phyloP scores from a whole-genome alignment of 2,797 vertebrate species.

The Lerista edwardsae region DNA sequence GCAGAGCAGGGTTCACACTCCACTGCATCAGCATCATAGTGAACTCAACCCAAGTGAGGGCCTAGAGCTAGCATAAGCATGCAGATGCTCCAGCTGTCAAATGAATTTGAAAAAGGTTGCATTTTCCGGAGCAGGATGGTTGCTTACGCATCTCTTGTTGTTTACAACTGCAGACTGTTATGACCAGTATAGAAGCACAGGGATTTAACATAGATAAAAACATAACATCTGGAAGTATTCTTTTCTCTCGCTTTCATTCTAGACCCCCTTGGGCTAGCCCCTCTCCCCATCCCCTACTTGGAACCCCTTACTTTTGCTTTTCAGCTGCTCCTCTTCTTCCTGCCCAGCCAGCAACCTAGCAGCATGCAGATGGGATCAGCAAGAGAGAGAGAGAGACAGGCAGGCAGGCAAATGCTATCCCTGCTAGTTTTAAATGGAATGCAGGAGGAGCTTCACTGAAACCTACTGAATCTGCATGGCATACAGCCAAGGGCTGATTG shows the following conservation, averaged over 20 bases:
- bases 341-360: neutral
- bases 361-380: fast-evolving
- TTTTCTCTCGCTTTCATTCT: neutral
- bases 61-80: neutral
- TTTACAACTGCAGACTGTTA: neutral
- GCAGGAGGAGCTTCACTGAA: neutral
- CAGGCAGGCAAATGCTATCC: neutral
- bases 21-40: neutral
- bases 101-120: neutral
- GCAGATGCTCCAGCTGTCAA: too few relatives aligned
- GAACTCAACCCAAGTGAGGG: neutral
- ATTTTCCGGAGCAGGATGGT: neutral
- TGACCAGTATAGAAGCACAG: neutral
- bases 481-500: neutral
- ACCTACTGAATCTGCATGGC: neutral
- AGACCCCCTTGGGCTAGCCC: too few relatives aligned
- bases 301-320: slow-evolving; percentile 21
- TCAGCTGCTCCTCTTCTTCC: neutral
- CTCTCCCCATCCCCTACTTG: fast-evolving
- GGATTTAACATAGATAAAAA: neutral
- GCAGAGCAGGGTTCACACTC: neutral
- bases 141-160: neutral
- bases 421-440: fast-evolving
- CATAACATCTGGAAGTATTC: neutral
- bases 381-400: neutral